Conservation (phyloP, 2,888 invertebrate genomes). For the Drosophila suboccidentalis region DNA sequence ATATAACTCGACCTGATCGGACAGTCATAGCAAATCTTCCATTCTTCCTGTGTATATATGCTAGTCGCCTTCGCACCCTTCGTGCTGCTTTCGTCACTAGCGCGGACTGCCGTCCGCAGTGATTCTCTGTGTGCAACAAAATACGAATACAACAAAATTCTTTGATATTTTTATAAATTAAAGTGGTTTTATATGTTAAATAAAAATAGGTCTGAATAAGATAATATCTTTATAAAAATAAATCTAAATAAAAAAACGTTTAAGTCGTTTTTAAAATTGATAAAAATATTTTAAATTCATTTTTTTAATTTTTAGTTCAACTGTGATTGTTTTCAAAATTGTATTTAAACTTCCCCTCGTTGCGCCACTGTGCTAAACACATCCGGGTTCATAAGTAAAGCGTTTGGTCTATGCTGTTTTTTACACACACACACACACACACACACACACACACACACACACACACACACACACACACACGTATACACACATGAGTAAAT, state of each 20-base stretch:
- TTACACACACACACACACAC: conserved; percentile 12
- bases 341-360: not conserved
- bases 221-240: not conserved
- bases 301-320: not conserved
- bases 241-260: not conserved
- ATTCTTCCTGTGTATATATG: too few relatives aligned
- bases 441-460: conserved; percentile 4
- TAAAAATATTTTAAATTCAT: not conserved
- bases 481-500: not conserved
- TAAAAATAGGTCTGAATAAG: too few relatives aligned
- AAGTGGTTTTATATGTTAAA: too few relatives aligned
- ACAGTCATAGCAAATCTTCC: too few relatives aligned
- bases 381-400: conserved; percentile 40
- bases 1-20: too few relatives aligned
- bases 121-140: too few relatives aligned
- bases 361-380: conserved; percentile 19
- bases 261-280: not conserved
- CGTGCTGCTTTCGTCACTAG: too few relatives aligned
- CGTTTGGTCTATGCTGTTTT: conserved; percentile 22
- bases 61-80: too few relatives aligned
- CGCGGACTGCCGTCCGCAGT: too few relatives aligned
- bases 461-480: conserved; percentile 12
- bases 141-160: too few relatives aligned
- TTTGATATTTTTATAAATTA: too few relatives aligned
- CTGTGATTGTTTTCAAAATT: not conserved